These are phyloP conservation scores for Myodes glareolus DNA, from an alignment of 2,113 vertebrate species.

Conservation along the genomic window DNA sequence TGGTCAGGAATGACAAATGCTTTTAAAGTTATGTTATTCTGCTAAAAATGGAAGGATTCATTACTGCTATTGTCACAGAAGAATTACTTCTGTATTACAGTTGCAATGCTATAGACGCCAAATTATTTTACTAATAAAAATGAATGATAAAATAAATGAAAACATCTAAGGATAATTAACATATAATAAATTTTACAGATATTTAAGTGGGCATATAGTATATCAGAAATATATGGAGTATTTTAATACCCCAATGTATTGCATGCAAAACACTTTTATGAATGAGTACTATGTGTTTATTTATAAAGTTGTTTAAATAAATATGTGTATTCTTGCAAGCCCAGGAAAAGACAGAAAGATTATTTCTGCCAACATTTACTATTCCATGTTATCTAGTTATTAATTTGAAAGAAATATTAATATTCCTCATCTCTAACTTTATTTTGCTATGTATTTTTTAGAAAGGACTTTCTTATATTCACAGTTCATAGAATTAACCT, in stretches of 20 bases:
- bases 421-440: not conserved
- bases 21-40: conserved; percentile 20
- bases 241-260: not conserved
- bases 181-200: not conserved
- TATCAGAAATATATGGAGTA: not conserved
- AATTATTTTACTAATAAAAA: conserved; percentile 40
- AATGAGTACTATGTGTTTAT: not conserved
- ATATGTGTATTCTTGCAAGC: not conserved
- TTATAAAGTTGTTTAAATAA: not conserved
- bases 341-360: not conserved
- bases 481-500: not conserved
- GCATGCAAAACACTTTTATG: not conserved
- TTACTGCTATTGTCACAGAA: not conserved
- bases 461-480: not conserved
- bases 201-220: not conserved
- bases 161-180: not conserved
- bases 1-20: too few species aligned
- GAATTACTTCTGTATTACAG: conserved; percentile 8
- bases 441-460: fast-evolving
- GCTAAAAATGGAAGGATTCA: not conserved
- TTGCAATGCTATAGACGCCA: not conserved
- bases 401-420: not conserved
- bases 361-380: not conserved
- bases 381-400: not conserved
- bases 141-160: conserved; percentile 32